These are phyloP conservation scores for Corapipo altera DNA, from an alignment of 2,113 vertebrate genomes.

Conservation along the genomic window DNA sequence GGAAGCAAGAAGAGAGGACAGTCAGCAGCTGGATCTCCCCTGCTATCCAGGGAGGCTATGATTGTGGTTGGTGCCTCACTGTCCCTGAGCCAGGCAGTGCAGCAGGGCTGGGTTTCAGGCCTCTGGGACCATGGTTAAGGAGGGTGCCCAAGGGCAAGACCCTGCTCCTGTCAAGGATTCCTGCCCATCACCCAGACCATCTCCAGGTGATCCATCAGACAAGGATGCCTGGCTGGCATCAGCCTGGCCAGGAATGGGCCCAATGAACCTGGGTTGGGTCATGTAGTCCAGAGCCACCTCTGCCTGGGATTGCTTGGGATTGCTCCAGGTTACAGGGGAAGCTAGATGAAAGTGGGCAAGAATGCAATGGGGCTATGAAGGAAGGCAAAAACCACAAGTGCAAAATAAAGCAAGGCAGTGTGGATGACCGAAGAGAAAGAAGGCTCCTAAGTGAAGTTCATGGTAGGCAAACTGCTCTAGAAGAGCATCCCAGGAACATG, in stretches of 20 bases:
- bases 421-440: neutral
- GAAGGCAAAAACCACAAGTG: neutral
- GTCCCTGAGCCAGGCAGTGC: neutral
- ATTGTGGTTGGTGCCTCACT: neutral
- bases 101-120: accelerated
- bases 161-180: neutral
- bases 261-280: neutral
- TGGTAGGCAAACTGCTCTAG: neutral
- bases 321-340: neutral
- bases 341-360: accelerated
- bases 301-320: neutral
- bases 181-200: neutral
- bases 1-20: neutral
- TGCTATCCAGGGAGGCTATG: accelerated
- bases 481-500: neutral
- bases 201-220: neutral
- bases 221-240: neutral
- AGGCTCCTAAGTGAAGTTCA: neutral
- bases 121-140: neutral
- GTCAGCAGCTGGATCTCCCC: neutral
- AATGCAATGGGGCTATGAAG: accelerated
- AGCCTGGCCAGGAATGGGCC: neutral
- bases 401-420: neutral
- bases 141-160: neutral
- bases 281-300: neutral